Base-by-base conservation (phyloP, 2,797 vertebrate species). In the Chrosomus eos region DNA sequence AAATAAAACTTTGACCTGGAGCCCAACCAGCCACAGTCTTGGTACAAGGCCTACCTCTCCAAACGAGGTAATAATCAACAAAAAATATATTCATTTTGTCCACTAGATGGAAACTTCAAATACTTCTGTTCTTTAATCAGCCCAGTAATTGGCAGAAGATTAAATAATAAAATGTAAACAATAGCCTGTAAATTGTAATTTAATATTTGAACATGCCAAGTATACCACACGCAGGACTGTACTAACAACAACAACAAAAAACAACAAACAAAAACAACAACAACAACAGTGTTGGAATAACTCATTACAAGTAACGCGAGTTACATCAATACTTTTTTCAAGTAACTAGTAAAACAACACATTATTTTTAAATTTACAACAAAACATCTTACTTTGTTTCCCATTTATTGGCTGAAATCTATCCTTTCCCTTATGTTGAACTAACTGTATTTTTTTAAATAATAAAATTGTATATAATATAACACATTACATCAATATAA, bases 21-120 rank as follows among this genome's bases (percentile, higher is more conserved):
- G 90, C 87, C 84, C 92, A 8, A 86, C 92, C 84, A 88, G 82
- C 73, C 90, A 92, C 7, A 89, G 91, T 18, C 86, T 92, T 21
- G 72, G 90, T 11, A 81, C 85, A 83, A 76, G 92, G 86, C 92
- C n/a, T n/a, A 87, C 91, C 1, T 93, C 93, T 60, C 92, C 95
- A n/a, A 95, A 93, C 75, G 95, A 96, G 96, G 97, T 95, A 91
- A 88, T 72, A 38, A n/a, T 33, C 10, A 48, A 23, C 23, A 28
- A 5, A 38, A 36, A 4, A 55, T 23, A 23, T 36, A 6, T 33
- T 6, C 58, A 23, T 4, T 71, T 53, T 60, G 36, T 43, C 48
- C 64, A 78, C 83, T 71, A 79, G 75, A 71, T 70, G 64, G 66
- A 74, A 40, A 75, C 71, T 70, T 77, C 62, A 68, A 26, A 21